Evolutionary conservation across 2,888 invertebrate genomes (phyloP), one percentile per base, ranked within the genome.

Genomic region (Callinectes sapidus): DNA sequence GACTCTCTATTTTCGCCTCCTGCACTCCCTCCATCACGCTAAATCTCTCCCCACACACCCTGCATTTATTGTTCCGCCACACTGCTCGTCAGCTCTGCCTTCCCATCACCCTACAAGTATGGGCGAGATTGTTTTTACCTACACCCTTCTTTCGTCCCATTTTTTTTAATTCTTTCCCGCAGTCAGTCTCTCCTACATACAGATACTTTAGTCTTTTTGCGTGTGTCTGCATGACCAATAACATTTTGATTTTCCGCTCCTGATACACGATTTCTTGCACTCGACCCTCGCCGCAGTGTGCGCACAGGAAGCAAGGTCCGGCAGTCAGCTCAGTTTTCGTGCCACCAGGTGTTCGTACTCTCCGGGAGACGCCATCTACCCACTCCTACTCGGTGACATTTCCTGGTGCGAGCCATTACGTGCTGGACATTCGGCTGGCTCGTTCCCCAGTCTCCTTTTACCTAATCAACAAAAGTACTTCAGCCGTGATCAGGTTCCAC

Each of bases 271-370:
- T 81, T 35, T 81, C 81, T 81, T 32, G 81, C 81, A n/a, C 81
- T 81, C n/a, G n/a, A 35, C 81, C 35, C 81, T 81, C 81, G 14
- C 81, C 18, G 35, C 81, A 32, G 35, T 16, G 16, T 10, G 8
- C 81, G 14, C 8, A 81, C 81, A 81, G 81, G 81, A 81, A 81
- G 81, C 81, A 81, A 81, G 81, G 81, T 81, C 35, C 35, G 35
- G 81, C 81, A 81, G 81, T 81, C 35, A 0, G 35, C 35, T 81
- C 35, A 32, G 81, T 35, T 35, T 16, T 81, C 35, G 35, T 28
- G 35, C 81, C 35, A 81, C 81, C 81, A 81, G 81, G 81, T 81
- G 35, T 81, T 81, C 81, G 81, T 81, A 81, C 81, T 81, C 81
- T 14, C 35, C 28, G 18, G 71, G 71, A 28, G 71, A 23, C 71